Base-by-base conservation (phyloP, 2,888 invertebrate genomes). In the Agonopterix arenella region DNA sequence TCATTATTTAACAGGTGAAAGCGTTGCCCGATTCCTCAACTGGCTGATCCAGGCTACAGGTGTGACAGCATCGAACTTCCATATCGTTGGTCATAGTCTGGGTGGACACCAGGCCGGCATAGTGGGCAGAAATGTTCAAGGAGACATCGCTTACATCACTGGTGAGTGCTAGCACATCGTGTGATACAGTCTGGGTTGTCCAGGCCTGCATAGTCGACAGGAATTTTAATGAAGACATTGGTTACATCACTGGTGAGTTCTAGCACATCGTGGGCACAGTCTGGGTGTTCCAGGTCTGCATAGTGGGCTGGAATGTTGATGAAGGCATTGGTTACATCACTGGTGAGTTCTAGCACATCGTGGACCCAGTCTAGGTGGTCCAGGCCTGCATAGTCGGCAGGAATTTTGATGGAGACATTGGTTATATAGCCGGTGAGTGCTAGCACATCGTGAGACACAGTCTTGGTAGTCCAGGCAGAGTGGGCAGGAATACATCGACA, bases 51-150 rank as follows among this genome's bases (percentile, higher is more conserved):
- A 8, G 0, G 60, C 45, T 0, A 64, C 66, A 0, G 68, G 67
- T 0, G 52, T 64, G 0, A 18, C 45, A 1, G 51, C 61, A 0
- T 44, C 9, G 0, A 53, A 53, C 47, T 70, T 62, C 59, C 73
- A 73, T 50, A 47, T 75, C 4, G 54, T 66, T 0, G 74, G 74
- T 0, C 64, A 68, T 49, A 60, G 68, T 9, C 57, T 72, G 1
- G 73, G 74, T 0, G 73, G 60, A 0, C 73, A 74, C 40, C 56
- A 62, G 41, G 63, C 64, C 2, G 73, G 74, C 0, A 59, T 71
- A 28, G 48, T 67, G 0, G 70, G 68, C 4, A 61, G 72, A 8
- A 55, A 66, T 11, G 55, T 72, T 2, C 48, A 52, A 3, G 64
- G 67, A 2, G 11, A 51, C n/a, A 52, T 67, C 2, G 58, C 63